These are phyloP conservation scores for Miichthys miiuy DNA, from an alignment of 2,797 vertebrate species.

Conservation along the genomic window DNA sequence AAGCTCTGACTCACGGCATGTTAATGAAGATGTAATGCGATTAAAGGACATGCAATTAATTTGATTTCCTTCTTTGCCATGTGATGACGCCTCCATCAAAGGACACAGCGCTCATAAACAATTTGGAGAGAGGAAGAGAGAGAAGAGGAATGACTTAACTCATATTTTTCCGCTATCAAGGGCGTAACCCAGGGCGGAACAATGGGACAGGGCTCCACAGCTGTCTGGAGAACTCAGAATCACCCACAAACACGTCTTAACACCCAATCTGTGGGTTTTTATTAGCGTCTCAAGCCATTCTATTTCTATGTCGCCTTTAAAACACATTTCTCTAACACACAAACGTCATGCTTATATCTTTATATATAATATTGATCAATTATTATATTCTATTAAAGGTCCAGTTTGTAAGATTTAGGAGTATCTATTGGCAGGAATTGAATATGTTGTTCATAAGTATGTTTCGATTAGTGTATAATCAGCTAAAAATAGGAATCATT, in stretches of 20 bases:
- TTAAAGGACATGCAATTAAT: slow-evolving; percentile 88
- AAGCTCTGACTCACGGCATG: slow-evolving; percentile 85
- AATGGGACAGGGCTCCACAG: slow-evolving; percentile 41
- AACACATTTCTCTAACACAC: neutral
- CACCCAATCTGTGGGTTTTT: slow-evolving; percentile 2
- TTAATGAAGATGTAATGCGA: slow-evolving; percentile 88
- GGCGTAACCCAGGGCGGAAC: slow-evolving; percentile 47
- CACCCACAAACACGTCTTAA: slow-evolving; percentile 28
- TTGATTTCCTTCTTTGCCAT: slow-evolving; percentile 81
- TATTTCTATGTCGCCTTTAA: neutral
- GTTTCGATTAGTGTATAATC: too few relatives aligned
- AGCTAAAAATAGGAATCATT: too few relatives aligned
- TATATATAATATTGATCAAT: too few relatives aligned
- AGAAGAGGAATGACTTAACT: slow-evolving; percentile 40
- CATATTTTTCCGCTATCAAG: slow-evolving; percentile 50
- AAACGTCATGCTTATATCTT: too few relatives aligned
- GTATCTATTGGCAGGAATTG: too few relatives aligned
- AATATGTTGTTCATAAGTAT: too few relatives aligned
- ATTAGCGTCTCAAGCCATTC: neutral
- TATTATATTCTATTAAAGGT: too few relatives aligned
- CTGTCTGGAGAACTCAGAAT: slow-evolving; percentile 46
- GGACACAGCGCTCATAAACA: slow-evolving; percentile 75
- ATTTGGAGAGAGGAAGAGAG: slow-evolving; percentile 51
- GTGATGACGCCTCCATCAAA: slow-evolving; percentile 83
- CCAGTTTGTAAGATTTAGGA: too few relatives aligned